Evolutionary conservation across 2,113 vertebrate genomes (phyloP).

Genomic region (Alouatta palliata): DNA sequence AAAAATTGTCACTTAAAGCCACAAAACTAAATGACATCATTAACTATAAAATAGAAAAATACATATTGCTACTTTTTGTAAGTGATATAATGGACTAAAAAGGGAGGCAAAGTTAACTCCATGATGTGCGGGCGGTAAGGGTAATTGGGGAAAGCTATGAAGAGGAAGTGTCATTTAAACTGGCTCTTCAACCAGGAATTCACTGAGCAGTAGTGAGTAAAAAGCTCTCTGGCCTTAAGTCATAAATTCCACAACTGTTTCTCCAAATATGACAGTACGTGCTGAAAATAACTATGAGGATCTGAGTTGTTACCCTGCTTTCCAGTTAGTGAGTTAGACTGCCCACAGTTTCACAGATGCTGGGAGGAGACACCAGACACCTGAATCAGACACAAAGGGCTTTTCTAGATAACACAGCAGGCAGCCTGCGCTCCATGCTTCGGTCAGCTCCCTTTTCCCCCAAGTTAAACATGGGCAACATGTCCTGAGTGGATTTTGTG

Average conservation of each 20-base stretch:
- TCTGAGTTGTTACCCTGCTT: not conserved
- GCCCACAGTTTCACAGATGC: not conserved
- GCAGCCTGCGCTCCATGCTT: rapidly evolving
- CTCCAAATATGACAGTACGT: not conserved
- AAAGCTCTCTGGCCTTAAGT: not conserved
- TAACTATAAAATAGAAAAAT: too few species aligned
- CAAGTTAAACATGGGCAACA: rapidly evolving
- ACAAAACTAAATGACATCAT: not conserved
- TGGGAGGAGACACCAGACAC: too few species aligned
- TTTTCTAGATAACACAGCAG: not conserved
- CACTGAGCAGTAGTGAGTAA: too few species aligned
- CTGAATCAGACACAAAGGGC: not conserved
- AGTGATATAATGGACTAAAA: not conserved
- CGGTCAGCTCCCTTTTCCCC: not conserved
- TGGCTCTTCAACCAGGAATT: not conserved
- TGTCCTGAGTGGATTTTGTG: too few species aligned
- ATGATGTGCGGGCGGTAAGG: not conserved
- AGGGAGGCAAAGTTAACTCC: not conserved
- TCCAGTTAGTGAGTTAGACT: not conserved
- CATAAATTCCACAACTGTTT: not conserved
- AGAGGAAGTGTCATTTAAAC: not conserved
- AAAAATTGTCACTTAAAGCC: not conserved
- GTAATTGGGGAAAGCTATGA: not conserved
- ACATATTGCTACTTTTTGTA: not conserved
- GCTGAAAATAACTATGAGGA: not conserved